Base-by-base conservation (phyloP, 1,140 invertebrate species). In the Oncopodura yosiiana region DNA sequence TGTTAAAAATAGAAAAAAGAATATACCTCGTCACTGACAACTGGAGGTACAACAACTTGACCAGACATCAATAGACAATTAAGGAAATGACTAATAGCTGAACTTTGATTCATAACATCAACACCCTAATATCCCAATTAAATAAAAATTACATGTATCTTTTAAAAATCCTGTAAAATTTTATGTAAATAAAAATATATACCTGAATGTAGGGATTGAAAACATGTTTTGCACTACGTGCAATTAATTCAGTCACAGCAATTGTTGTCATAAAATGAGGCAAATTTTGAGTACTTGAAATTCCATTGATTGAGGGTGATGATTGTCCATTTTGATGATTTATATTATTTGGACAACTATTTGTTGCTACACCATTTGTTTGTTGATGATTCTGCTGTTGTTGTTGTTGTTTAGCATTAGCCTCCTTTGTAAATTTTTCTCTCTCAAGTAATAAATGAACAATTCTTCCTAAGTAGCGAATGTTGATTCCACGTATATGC, bases 401-500 rank as follows among this genome's bases (percentile, higher is more conserved):
- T 41, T 5, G 43, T 55, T 14, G 53, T 3, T 8, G 43, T 24
- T n/a, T 11, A 27, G 18, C 3, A 27, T 42, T 16, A n/a, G 27
- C 39, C 2, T 53, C 57, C 34, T 57, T 56, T 6, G 51, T 29
- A 11, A 18, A 16, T 19, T 51, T 29, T 39, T 63, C 62, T 46
- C 52, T 27, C 26, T 63, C 62, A 3, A 63, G 26, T 0, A 63
- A 49, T 1, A 64, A 38, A 12, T 56, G 43, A 14, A 64, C 62
- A 2, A 64, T 38, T 26, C 62, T 55, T 24, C 93, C 93, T 45
- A 99, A 75, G 70, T 99, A 99, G 27, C 95, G 79, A 51, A 98
- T 84, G 70, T 98, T 99, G 61, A 99, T 96, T 49, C 95, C 95
- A 62, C 87, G 80, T 59, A 81, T 83, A 71, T 98, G 94, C 66